Evolutionary conservation across 2,888 invertebrate species (phyloP), one percentile per base, ranked within the genome.

Genomic region (Nemoura dubitans): DNA sequence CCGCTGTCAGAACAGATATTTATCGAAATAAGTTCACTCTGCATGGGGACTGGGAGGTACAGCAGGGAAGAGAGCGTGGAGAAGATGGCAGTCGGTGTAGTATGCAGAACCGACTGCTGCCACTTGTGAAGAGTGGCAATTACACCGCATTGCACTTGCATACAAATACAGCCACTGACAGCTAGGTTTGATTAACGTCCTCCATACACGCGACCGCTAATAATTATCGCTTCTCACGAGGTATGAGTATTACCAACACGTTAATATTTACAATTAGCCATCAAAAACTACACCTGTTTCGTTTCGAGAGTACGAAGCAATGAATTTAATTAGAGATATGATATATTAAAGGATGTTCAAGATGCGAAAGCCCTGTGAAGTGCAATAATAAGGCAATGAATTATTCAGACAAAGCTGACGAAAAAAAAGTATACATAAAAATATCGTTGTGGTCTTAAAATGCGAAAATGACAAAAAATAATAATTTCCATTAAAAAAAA

Each of bases 1-100:
- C 21, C 21, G 3, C 81, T 81, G 81, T 30, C 81, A 81, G 81
- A 81, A 81, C 21, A 29, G 27, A 81, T 81, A 81, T 81, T 81
- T 81, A 81, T 81, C 29, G 81, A 30, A 29, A 29, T 25, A 81
- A 81, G 81, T 27, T 29, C 28, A 28, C 28, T 81, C 30, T 59
- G 59, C 59, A 59, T 7, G 59, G 59, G 16, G 16, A 59, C 2
- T 1, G 59, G 10, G 14, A 16, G 59, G 21, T 59, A 59, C 59
- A 36, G 36, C 16, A 21, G 21, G 21, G 21, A 21, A 59, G 59
- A 59, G 59, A 21, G 59, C 10, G 59, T 14, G 16, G 59, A 59
- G 59, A 59, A 59, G 59, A 59, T 59, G 59, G 14, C 14, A 36
- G 36, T 3, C 3, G 36, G 36, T 3, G 36, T 36, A n/a, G 36